These are phyloP conservation scores for Cyanoderma ruficeps DNA, from an alignment of 2,113 vertebrate genomes.

Conservation along the genomic window DNA sequence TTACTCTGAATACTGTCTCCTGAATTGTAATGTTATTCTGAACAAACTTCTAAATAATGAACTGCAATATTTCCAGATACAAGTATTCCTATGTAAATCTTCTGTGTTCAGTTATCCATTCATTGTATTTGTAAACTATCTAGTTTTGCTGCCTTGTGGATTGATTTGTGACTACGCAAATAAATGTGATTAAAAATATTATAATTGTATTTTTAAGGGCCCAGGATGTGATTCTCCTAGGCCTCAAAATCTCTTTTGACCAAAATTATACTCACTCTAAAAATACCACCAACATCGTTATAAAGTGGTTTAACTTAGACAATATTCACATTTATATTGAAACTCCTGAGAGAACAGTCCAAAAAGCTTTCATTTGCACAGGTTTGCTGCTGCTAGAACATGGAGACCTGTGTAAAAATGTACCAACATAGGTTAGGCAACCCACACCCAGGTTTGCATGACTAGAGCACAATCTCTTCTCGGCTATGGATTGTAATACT, in stretches of 20 bases:
- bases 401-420: not conserved
- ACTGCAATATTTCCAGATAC: not conserved
- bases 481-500: not conserved
- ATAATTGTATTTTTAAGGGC: not conserved
- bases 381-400: not conserved
- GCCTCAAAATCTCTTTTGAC: not conserved
- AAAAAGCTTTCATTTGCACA: not conserved
- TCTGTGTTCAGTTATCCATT: not conserved
- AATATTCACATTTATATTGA: not conserved
- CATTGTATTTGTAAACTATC: not conserved
- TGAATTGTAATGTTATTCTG: not conserved
- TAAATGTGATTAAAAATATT: not conserved
- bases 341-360: not conserved
- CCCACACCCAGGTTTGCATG: not conserved
- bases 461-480: not conserved
- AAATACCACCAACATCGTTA: not conserved
- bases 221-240: not conserved
- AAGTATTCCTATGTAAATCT: not conserved
- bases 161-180: not conserved
- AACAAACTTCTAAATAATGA: not conserved
- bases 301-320: not conserved
- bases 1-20: not conserved
- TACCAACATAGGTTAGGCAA: fast-evolving
- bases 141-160: not conserved
- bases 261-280: not conserved